These are phyloP conservation scores for Hyphantria cunea DNA, from an alignment of 1,140 invertebrate species.

Conservation along the genomic window DNA sequence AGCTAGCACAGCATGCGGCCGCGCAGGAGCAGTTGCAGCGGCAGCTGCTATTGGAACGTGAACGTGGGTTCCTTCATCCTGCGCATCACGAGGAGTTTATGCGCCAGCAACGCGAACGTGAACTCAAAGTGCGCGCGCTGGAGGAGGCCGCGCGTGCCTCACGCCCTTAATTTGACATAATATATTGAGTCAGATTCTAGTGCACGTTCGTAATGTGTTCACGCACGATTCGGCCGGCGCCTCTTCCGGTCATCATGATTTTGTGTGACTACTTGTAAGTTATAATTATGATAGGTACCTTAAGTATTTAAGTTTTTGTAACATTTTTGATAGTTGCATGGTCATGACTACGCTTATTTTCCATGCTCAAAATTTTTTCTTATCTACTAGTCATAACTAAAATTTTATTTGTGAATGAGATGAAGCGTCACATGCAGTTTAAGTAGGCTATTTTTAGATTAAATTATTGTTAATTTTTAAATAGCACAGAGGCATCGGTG, in stretches of 20 bases:
- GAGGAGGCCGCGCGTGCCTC: slow-evolving; percentile 92
- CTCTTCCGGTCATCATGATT: slow-evolving; percentile 35
- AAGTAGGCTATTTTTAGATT: slow-evolving; percentile 61
- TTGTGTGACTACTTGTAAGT: slow-evolving; percentile 72
- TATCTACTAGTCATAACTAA: slow-evolving; percentile 78
- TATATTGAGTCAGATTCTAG: slow-evolving; percentile 12
- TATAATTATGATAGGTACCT: slow-evolving; percentile 64
- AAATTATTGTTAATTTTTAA: slow-evolving; percentile 69
- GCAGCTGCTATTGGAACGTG: slow-evolving; percentile 91
- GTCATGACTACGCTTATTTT: slow-evolving; percentile 73
- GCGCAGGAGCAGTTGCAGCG: slow-evolving; percentile 93
- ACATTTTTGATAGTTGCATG: slow-evolving; percentile 79
- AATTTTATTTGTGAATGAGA: slow-evolving; percentile 68
- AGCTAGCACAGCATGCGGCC: slow-evolving; percentile 89
- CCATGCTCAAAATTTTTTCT: slow-evolving; percentile 80
- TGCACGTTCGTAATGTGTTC: slow-evolving; percentile 17
- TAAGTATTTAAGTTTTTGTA: slow-evolving; percentile 74
- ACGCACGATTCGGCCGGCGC: slow-evolving; percentile 1
- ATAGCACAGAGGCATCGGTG: slow-evolving; percentile 27
- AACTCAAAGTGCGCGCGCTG: slow-evolving; percentile 91
- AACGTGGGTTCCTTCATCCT: slow-evolving; percentile 83
- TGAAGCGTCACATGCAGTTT: slow-evolving; percentile 61
- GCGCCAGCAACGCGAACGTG: slow-evolving; percentile 90
- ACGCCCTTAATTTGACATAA: slow-evolving; percentile 80
- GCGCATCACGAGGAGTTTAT: slow-evolving; percentile 92